Percentiles rank a stretch among this genome's conserved stretches.
Evolutionary conservation across 2,888 invertebrate genomes (phyloP).

Genomic region (Drosophila paucipuncta): DNA sequence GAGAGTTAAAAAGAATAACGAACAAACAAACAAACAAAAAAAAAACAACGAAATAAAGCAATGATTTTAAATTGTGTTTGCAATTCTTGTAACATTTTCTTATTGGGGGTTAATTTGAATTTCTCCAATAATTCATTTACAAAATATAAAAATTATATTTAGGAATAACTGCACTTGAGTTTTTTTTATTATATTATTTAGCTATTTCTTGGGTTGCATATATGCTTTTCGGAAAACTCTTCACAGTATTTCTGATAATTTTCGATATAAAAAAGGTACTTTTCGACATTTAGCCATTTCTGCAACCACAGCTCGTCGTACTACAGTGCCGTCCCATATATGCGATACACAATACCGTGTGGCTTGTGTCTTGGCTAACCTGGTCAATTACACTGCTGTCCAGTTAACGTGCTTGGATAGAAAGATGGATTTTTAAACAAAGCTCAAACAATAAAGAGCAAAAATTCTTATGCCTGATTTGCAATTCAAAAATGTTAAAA

Average conservation of each 20-base stretch:
- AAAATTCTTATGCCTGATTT: not conserved
- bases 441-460: not conserved
- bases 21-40: constrained; percentile 5
- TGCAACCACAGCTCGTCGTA: constrained; percentile 2
- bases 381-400: constrained; percentile 17
- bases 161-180: not conserved
- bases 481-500: constrained; percentile 2
- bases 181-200: not conserved
- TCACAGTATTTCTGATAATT: not conserved
- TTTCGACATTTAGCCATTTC: constrained; percentile 1
- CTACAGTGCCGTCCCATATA: not conserved
- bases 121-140: not conserved
- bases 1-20: constrained; percentile 37
- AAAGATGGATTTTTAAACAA: not conserved
- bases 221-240: not conserved
- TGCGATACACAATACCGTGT: not conserved
- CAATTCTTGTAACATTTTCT: not conserved
- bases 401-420: not conserved
- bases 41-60: constrained; percentile 38
- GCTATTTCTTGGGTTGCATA: not conserved
- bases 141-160: not conserved
- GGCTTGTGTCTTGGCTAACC: constrained; percentile 15
- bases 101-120: not conserved
- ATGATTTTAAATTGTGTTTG: constrained; percentile 48
- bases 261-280: not conserved